phyloP scores from a whole-genome alignment of 1,140 invertebrate genomes.

The Adelges cooleyi region DNA sequence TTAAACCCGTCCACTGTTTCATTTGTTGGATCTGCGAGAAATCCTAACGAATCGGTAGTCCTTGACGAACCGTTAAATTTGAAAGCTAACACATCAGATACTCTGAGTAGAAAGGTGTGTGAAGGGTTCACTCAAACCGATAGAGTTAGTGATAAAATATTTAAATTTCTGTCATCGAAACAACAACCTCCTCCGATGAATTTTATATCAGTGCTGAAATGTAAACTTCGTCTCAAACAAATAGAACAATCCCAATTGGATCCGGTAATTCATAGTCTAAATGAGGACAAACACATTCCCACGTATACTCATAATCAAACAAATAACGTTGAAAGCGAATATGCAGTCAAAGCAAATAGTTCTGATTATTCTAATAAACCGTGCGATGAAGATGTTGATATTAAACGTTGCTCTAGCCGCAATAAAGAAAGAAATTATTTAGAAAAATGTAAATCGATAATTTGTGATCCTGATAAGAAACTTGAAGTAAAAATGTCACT shows the following conservation, averaged over 20 bases:
- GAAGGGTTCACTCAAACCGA: slow-evolving; percentile 13
- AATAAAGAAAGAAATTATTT: background rate
- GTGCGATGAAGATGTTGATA: background rate
- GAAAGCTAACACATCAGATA: no score
- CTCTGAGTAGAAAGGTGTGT: background rate
- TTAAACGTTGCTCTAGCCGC: background rate
- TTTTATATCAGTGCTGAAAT: slow-evolving; percentile 13
- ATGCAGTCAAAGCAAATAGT: background rate
- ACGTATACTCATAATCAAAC: background rate
- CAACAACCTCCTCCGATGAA: background rate
- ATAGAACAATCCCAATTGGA: background rate
- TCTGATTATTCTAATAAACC: background rate
- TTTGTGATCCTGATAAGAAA: background rate
- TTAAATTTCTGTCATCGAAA: background rate
- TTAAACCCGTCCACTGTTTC: background rate
- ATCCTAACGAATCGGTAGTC: background rate
- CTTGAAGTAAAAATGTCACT: background rate
- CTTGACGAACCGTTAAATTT: background rate
- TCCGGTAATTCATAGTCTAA: background rate
- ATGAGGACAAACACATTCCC: background rate
- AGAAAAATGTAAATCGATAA: background rate
- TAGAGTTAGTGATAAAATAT: background rate
- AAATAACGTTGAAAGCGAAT: background rate
- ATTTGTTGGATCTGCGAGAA: background rate
- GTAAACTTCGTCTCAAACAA: background rate